Base-by-base conservation (phyloP, 2,113 vertebrate genomes). In the Coptodon rendalli region DNA sequence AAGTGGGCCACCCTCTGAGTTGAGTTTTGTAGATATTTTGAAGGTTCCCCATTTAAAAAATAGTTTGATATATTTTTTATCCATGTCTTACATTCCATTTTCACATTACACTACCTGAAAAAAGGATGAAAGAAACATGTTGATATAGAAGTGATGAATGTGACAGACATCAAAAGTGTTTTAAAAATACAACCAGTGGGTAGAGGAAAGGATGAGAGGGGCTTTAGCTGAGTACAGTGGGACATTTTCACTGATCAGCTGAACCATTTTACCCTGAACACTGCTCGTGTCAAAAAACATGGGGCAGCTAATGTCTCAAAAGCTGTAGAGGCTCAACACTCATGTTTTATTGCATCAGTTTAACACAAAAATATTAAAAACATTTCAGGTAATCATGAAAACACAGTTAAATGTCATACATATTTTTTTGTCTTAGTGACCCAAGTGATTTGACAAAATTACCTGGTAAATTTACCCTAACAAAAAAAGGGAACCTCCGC, bases 151-250 rank as follows among this genome's bases (percentile, higher is more conserved):
- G 5, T 40, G 36, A 43, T 24, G 43, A 43, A 71, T 66, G 0
- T 66, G 61, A 66, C 4, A 38, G 0, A 0, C 0, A 0, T 2
- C 61, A 38, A 68, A 22, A 68, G 34, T 68, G 34, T 68, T 38
- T 22, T 68, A 38, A 68, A 66, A 71, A 71, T 43, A 71, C 36
- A 71, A 43, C 36, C 13, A 24, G 66, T 71, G 36, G n/a, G 12
- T 71, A 71, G 36, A 71, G 66, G 34, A 22, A 38, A 68, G 63
- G 63, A 38, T 0, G 63, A 2, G 63, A 22, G 34, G 63, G 63
- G 3, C 34, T 38, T 66, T 38, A 11, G 19, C 34, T 68, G 0
- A 68, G 34, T 0, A 68, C 34, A 38, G 34, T 73, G 38, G 22
- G 5, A 14, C 8, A 10, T 73, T 73, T 71, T 73, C n/a, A 24